These are phyloP conservation scores for Thamnophis elegans DNA, from an alignment of 2,797 vertebrate genomes.

Conservation along the genomic window DNA sequence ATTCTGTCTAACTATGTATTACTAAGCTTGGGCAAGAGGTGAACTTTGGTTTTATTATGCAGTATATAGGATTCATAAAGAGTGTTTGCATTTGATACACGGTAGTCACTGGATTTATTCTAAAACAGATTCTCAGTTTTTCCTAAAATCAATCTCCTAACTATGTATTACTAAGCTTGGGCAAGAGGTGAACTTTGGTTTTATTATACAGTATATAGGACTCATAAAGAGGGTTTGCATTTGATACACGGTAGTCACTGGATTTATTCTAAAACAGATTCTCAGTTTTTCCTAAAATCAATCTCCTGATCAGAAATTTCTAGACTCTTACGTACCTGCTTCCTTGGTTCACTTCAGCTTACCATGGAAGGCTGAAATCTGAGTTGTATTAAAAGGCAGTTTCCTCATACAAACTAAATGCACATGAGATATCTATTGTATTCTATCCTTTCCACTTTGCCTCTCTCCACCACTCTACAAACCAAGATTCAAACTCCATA, in stretches of 20 bases:
- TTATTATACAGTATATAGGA: background rate
- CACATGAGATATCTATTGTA: background rate
- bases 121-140: background rate
- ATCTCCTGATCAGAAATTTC: background rate
- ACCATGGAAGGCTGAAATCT: background rate
- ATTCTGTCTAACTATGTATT: background rate
- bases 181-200: background rate
- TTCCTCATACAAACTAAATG: background rate
- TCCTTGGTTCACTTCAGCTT: background rate
- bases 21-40: background rate
- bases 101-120: background rate
- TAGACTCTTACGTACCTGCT: background rate
- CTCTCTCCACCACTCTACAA: background rate
- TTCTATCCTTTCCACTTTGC: background rate
- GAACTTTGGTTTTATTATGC: background rate
- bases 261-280: background rate
- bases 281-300: background rate
- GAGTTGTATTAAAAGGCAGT: background rate
- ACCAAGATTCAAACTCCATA: background rate
- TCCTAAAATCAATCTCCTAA: background rate
- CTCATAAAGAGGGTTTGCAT: background rate
- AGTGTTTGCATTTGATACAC: background rate
- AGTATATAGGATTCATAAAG: background rate
- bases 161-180: background rate
- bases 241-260: background rate